Evolutionary conservation across 2,797 vertebrate genomes (phyloP), one percentile per base, ranked within the genome.

Genomic region (Salarias fasciatus): DNA sequence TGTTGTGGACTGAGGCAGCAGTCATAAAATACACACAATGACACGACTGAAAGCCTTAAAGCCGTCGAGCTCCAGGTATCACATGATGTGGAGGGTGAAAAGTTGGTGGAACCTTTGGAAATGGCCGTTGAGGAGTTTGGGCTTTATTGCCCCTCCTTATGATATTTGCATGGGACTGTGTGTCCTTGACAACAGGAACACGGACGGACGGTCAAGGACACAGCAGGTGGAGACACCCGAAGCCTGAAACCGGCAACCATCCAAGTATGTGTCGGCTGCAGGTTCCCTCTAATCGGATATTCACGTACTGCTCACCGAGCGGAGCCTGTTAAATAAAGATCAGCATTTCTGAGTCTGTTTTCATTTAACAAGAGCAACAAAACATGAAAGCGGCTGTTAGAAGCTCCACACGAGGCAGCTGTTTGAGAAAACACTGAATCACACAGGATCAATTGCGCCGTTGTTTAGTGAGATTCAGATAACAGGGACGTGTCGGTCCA

Each of bases 191-290:
- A 33, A 9, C 9, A 4, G 5, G 4, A 6, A 44, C 29, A 18
- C 14, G 44, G 35, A 47, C 43, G 56, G 24, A 58, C 42, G 15
- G 14, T 43, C 10, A 29, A 43, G 14, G 41, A 46, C 38, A 29
- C 18, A 60, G 36, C 5, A 33, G 12, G 12, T 37, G 24, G 31
- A 65, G 37, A 15, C 47, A 58, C 56, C 61, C 53, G 66, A 46
- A 52, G 40, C 58, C 54, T 51, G 15, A 43, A 75, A 75, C 57
- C 42, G 67, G 55, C 61, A 73, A 53, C 53, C 69, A 53, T 55
- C 14, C 13, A 2, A 43, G 29, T 35, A 52, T 65, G 55, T 50
- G 46, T 66, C 61, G 77, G 44, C 14, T 42, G 46, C 50, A 6
- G 4, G 8, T 48, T 72, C 65, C 63, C 14, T 71, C 45, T 40